Conservation (phyloP, 2,797 vertebrate genomes). For the Antennarius maculatus region DNA sequence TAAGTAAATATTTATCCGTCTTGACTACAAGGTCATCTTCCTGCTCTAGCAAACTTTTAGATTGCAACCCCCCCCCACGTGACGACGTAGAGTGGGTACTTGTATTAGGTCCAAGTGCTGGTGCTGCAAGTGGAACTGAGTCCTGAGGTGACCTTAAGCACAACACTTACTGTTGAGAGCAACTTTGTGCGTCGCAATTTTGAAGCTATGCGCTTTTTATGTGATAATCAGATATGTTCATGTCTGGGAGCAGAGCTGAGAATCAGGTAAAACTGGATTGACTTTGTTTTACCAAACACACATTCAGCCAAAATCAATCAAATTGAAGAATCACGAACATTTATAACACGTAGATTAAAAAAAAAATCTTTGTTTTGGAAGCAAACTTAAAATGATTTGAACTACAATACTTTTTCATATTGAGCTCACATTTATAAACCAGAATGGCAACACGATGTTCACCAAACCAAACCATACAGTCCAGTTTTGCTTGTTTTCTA, state of each 20-base stretch:
- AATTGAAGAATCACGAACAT: conserved; percentile 16
- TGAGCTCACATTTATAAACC: neutral
- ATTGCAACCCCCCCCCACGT: conserved; percentile 26
- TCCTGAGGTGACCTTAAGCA: conserved; percentile 53
- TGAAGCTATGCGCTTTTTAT: conserved; percentile 34
- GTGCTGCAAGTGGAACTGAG: conserved; percentile 23
- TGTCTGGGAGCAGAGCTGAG: conserved; percentile 38
- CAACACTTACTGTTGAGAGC: conserved; percentile 42
- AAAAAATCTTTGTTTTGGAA: neutral
- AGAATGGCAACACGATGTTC: neutral
- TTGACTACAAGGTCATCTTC: conserved; percentile 50
- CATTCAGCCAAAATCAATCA: conserved; percentile 7
- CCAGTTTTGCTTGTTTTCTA: conserved; percentile 63
- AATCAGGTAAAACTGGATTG: conserved; percentile 42
- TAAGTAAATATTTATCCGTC: conserved; percentile 56
- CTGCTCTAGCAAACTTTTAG: conserved; percentile 37
- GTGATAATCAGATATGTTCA: conserved; percentile 32
- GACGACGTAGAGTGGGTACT: conserved; percentile 31
- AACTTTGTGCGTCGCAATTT: conserved; percentile 66
- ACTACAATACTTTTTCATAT: neutral
- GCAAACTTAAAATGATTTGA: conserved; percentile 7
- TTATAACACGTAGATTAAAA: neutral
- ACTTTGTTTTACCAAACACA: conserved; percentile 12
- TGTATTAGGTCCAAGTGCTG: conserved; percentile 28
- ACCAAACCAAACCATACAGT: conserved; percentile 20